phyloP scores from a whole-genome alignment of 2,888 invertebrate genomes.

The Diarsia brunnea region DNA sequence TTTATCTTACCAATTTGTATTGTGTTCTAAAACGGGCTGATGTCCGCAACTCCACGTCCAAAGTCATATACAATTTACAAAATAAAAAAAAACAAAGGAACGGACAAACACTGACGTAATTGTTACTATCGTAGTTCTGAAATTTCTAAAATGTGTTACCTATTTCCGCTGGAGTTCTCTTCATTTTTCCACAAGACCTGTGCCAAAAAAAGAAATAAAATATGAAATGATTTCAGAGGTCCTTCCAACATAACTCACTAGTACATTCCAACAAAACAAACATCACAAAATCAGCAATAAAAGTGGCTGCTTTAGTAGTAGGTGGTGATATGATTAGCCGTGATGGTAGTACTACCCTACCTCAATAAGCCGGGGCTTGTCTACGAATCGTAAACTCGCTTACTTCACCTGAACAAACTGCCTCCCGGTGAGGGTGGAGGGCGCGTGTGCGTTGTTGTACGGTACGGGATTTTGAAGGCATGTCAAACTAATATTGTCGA shows the following conservation, averaged over 20 bases:
- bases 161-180: not conserved
- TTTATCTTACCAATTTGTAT: not conserved
- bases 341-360: conserved; percentile 77
- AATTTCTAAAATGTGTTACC: no score
- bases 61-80: no score
- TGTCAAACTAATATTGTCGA: not conserved
- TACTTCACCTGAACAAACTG: conserved; percentile 84
- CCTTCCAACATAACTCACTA: no score
- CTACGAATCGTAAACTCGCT: conserved; percentile 81
- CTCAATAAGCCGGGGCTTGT: conserved; percentile 84
- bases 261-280: not conserved
- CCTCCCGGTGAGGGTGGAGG: conserved; percentile 71
- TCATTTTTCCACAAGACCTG: not conserved
- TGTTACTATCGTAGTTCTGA: no score
- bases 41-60: no score
- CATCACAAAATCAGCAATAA: conserved; percentile 14
- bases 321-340: conserved; percentile 70
- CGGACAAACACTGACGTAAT: no score
- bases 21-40: no score
- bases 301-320: conserved; percentile 50
- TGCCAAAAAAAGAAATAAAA: not conserved
- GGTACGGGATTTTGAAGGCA: conserved; percentile 44
- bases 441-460: conserved; percentile 69
- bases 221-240: no score
- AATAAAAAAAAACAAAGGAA: no score